These are phyloP conservation scores for Masnerella sp. DNA, from an alignment of 2,888 invertebrate species.

Conservation along the genomic window DNA sequence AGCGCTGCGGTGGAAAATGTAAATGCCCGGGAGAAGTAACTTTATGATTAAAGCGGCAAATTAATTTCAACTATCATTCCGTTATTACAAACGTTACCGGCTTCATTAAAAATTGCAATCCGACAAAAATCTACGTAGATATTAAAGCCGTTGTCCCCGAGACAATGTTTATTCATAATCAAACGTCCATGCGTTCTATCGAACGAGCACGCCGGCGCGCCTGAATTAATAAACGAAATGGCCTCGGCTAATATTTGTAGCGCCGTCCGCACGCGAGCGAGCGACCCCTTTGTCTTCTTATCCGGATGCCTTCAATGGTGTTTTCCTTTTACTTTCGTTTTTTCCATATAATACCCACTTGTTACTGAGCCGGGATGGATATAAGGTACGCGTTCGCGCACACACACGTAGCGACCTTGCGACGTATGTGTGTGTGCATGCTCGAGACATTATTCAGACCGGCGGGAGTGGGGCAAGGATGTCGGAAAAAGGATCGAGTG, in stretches of 20 bases:
- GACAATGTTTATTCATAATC: conserved; percentile 19
- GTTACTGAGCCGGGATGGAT: conserved; percentile 72
- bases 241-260: conserved; percentile 14
- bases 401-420: conserved; percentile 13
- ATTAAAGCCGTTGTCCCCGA: background rate
- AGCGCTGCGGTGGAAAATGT: conserved; percentile 10
- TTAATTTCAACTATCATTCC: conserved; percentile 28
- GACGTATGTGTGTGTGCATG: conserved; percentile 39
- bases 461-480: conserved; percentile 59
- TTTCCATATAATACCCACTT: conserved; percentile 73
- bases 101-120: conserved; percentile 22
- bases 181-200: conserved; percentile 3
- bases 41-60: conserved; percentile 28
- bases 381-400: conserved; percentile 39
- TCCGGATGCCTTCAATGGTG: conserved; percentile 22
- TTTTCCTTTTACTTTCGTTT: conserved; percentile 34
- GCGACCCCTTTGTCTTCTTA: conserved; percentile 10
- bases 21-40: conserved; percentile 24
- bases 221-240: conserved; percentile 3
- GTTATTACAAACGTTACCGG: conserved; percentile 12
- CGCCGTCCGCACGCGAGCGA: background rate
- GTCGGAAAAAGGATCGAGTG: conserved; percentile 42
- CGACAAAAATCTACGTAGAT: conserved; percentile 11
- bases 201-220: background rate
- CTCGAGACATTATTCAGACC: conserved; percentile 71